Base-by-base conservation (phyloP, 2,113 vertebrate species). In the Gymnocephalus cernua region DNA sequence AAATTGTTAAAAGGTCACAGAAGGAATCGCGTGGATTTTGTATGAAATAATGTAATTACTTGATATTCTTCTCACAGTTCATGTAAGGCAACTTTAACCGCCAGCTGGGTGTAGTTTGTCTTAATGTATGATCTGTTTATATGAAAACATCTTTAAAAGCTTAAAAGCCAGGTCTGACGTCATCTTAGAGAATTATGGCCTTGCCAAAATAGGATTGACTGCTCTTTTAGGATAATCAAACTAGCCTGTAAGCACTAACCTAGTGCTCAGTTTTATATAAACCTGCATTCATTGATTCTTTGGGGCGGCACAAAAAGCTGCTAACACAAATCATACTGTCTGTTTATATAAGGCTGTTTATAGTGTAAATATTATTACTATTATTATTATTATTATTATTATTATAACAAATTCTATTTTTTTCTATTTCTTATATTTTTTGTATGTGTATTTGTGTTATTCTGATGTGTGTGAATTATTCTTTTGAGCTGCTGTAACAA, bases 1-100 rank as follows among this genome's bases (percentile, higher is more conserved):
- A 41, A 87, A 71, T n/a, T 32, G 47, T 57, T 63, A 4, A 67
- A 66, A 71, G 45, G 7, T 77, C 56, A 63, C 14, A 64, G 19
- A 21, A 23, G 10, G n/a, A 73, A 45, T 50, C 48, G 32, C 29
- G 9, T 4, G 48, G 38, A 59, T 16, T 64, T 23, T 51, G 2
- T 35, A 51, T 50, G 8, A 47, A 66, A 71, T 38, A 12, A 66
- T 70, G 0, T 38, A 16, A 65, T 59, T 4, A 54, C 25, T 51
- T 21, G 4, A 65, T 59, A 53, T 19, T 19, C 25, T 53, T 63
- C 19, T 66, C 23, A 63, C 25, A 44, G 6, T 50, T 69, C 54
- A 44, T 51, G 61, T 29, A 21, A 8, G 16, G n/a, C 6, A 8
- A 29, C 21, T n/a, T 62, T 18, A 6, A 67, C 18, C 15, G 27